Conservation (phyloP, 1,140 invertebrate genomes). For the Nilaparvata lugens region DNA sequence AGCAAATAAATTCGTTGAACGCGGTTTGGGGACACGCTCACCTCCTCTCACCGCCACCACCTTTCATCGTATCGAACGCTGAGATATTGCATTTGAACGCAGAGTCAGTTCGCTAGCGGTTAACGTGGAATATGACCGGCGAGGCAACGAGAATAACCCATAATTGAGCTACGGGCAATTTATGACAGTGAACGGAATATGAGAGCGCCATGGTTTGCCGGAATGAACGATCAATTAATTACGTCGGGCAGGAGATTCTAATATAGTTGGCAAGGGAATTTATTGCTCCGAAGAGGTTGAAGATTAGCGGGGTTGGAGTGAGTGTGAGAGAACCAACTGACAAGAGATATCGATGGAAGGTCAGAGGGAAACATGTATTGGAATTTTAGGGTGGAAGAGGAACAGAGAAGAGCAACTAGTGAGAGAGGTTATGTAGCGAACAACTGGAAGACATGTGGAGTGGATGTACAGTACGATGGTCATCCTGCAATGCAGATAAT, state of each 20-base stretch:
- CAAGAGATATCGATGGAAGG: background rate
- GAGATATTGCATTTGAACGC: too few species aligned
- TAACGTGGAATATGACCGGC: background rate
- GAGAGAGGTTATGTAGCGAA: background rate
- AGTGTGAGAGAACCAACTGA: background rate
- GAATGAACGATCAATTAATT: background rate
- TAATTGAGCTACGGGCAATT: background rate
- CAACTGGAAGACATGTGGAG: background rate
- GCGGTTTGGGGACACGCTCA: too few species aligned
- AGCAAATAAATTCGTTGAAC: too few species aligned
- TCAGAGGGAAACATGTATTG: background rate
- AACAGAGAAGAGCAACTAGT: background rate
- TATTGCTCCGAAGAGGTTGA: background rate
- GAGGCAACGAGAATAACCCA: background rate
- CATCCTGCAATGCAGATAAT: too few species aligned
- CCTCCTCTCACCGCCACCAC: too few species aligned
- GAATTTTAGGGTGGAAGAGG: background rate
- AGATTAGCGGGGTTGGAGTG: background rate
- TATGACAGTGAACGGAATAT: background rate
- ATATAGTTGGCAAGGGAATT: constrained; percentile 1
- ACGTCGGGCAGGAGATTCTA: background rate
- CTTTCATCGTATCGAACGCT: too few species aligned
- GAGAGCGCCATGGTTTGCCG: background rate
- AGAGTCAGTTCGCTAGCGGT: background rate
- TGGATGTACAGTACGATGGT: background rate